These are phyloP conservation scores for Onychorhynchus coronatus DNA, from an alignment of 2,113 vertebrate species.

Conservation along the genomic window DNA sequence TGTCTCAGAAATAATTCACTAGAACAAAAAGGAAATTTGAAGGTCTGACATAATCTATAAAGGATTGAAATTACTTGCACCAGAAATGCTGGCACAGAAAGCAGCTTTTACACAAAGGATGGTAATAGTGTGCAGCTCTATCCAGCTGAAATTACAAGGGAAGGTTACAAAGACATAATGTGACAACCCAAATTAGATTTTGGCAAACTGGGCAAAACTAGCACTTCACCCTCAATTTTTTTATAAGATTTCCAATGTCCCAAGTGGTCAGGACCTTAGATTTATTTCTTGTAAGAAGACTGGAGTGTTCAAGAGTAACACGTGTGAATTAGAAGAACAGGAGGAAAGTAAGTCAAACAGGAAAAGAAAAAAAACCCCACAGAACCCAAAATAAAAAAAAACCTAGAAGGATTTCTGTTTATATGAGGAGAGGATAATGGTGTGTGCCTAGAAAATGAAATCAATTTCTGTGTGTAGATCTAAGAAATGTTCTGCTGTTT, in stretches of 20 bases:
- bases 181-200: conserved; percentile 27
- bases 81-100: not conserved
- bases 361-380: rapidly evolving
- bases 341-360: not conserved
- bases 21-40: not conserved
- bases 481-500: not conserved
- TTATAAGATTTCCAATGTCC: not conserved
- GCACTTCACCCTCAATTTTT: not conserved
- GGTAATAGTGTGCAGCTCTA: not conserved
- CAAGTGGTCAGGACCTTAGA: not conserved
- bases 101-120: not conserved
- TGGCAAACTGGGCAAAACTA: conserved; percentile 27
- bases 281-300: not conserved
- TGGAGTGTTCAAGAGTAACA: not conserved
- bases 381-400: not conserved
- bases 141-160: conserved; percentile 9
- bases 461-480: not conserved
- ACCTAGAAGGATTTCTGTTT: not conserved
- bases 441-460: not conserved
- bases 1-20: not conserved
- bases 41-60: not conserved
- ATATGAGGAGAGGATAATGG: not conserved
- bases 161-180: not conserved
- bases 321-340: not conserved
- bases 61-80: not conserved